These are phyloP conservation scores for Zaprionus bogoriensis DNA, from an alignment of 2,888 invertebrate genomes.

Conservation along the genomic window DNA sequence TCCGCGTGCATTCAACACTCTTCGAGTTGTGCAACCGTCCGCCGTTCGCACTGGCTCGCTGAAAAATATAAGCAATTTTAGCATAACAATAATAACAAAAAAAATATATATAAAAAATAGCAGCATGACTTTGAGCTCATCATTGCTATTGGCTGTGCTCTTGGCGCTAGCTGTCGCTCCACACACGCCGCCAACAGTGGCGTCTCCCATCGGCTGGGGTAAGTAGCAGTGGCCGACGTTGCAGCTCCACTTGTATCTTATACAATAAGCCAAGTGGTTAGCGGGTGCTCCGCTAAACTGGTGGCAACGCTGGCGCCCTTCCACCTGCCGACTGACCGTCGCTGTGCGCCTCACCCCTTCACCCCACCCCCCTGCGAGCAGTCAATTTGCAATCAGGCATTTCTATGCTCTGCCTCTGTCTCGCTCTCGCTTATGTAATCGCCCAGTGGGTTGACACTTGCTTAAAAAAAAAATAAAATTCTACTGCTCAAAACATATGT, in stretches of 20 bases:
- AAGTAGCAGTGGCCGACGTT: constrained; percentile 31
- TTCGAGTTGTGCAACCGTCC: constrained; percentile 13
- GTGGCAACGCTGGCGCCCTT: constrained; percentile 18
- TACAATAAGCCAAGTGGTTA: constrained; percentile 20
- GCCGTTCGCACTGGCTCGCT: neutral
- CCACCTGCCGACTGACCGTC: neutral
- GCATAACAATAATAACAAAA: neutral
- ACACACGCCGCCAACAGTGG: constrained; percentile 18
- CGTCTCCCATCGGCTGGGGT: constrained; percentile 61
- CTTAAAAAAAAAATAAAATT: constrained; percentile 11
- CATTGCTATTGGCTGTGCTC: constrained; percentile 8
- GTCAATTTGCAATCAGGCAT: constrained; percentile 42
- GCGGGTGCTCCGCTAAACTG: constrained; percentile 6
- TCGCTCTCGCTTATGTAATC: constrained; percentile 51
- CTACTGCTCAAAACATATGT: constrained; percentile 15
- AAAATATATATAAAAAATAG: too few species aligned
- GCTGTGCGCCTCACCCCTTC: neutral
- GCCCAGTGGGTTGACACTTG: constrained; percentile 36
- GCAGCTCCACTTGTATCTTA: neutral
- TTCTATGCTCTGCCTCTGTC: constrained; percentile 11
- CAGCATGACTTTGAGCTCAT: constrained; percentile 36
- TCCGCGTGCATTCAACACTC: constrained; percentile 1
- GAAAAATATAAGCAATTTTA: neutral
- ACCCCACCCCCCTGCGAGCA: constrained; percentile 1
- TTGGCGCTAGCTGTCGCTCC: constrained; percentile 15